Base-by-base conservation (phyloP, 2,888 invertebrate species). In the Dendrolimus houi region DNA sequence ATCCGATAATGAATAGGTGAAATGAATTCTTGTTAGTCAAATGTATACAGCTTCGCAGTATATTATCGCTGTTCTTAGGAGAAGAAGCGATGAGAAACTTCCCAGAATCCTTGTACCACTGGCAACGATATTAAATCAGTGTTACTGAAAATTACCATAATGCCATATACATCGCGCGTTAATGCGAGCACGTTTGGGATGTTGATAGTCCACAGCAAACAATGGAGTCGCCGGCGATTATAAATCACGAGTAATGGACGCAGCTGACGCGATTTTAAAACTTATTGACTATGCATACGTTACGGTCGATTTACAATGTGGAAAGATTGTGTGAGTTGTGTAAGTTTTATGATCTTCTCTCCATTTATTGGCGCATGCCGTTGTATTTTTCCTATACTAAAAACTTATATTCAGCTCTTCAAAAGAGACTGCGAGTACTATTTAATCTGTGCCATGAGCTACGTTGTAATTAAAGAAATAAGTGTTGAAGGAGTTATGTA, bases 241-340 rank as follows among this genome's bases (percentile, higher is more conserved):
- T 85, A 83, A 83, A 85, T 84, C 80, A 81, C 67, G 60, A 57
- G 60, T 80, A 80, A 81, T 79, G 75, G 78, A 69, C 71, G 68
- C 66, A 73, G 77, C 73, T 78, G 78, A 78, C 76, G 75, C 72
- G 75, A 67, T 78, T 76, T 79, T 76, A 70, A 47, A 79, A 81
- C 71, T 76, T 80, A 83, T 80, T 72, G 77, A 74, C 76, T 56
- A 56, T 56, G 12, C 47, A 47, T 29, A 29, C 29, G 29, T 29
- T 29, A 29, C 29, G 29, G 9, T 8, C 47, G 47, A 47, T 47
- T 47, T 47, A 47, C 47, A 47, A 47, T 47, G 47, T 47, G 47
- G 47, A 47, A 47, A 47, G 47, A 10, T 47, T 47, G 47, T 10
- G 3, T 6, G 29, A 29, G 29, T 29, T 29, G 47, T 12, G 47